phyloP scores from a whole-genome alignment of 2,797 vertebrate genomes.

The Sebastes cheni region DNA sequence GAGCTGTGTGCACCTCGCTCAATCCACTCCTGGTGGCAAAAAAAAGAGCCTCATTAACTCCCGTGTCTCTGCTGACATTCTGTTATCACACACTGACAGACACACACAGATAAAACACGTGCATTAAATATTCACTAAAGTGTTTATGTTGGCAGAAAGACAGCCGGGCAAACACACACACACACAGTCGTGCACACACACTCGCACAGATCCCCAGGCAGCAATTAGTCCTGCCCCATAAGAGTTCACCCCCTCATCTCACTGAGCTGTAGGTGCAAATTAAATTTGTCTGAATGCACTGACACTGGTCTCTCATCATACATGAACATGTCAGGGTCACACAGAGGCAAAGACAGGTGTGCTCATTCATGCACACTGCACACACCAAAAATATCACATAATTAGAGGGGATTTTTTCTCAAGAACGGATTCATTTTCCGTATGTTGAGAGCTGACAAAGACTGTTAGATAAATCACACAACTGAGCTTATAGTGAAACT shows the following conservation, averaged over 20 bases:
- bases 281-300: constrained; percentile 73
- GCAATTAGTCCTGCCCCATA: constrained; percentile 73
- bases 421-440: not conserved
- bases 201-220: constrained; percentile 63
- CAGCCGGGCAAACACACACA: constrained; percentile 41
- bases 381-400: constrained; percentile 1
- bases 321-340: constrained; percentile 61
- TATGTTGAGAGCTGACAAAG: not conserved
- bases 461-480: not conserved
- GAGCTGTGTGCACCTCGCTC: constrained; percentile 53
- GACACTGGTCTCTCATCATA: constrained; percentile 58
- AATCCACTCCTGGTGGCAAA: constrained; percentile 55
- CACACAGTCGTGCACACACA: constrained; percentile 5
- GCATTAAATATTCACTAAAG: constrained; percentile 77
- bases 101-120: constrained; percentile 70
- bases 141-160: constrained; percentile 70
- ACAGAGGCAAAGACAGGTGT: constrained; percentile 38
- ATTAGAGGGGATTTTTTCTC: not conserved
- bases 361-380: constrained; percentile 8
- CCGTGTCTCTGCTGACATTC: constrained; percentile 77
- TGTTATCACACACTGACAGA: constrained; percentile 78
- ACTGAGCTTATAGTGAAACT: not conserved
- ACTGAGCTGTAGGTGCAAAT: constrained; percentile 74
- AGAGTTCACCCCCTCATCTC: constrained; percentile 52
- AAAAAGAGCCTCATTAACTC: constrained; percentile 74